Evolutionary conservation across 2,888 invertebrate species (phyloP).

Genomic region (Laothoe populi): DNA sequence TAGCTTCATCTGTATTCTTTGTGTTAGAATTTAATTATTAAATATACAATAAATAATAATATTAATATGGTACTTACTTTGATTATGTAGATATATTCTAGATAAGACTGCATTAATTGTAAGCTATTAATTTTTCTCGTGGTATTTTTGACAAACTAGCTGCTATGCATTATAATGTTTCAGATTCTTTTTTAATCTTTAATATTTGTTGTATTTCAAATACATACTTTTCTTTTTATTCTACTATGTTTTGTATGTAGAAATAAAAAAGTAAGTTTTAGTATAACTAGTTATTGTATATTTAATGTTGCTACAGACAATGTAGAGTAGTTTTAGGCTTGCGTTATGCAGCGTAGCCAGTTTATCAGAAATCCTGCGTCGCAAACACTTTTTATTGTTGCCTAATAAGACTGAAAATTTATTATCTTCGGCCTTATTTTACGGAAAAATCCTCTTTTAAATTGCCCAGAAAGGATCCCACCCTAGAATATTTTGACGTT

Average conservation of each 20-base stretch:
- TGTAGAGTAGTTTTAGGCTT: slow-evolving; percentile 5
- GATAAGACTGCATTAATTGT: slow-evolving; percentile 53
- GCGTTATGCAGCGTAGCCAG: slow-evolving; percentile 66
- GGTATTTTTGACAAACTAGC: slow-evolving; percentile 15
- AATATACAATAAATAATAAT: slow-evolving; percentile 28
- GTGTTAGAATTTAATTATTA: slow-evolving; percentile 32
- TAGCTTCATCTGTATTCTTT: slow-evolving; percentile 42
- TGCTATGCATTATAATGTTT: neutral
- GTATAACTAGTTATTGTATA: slow-evolving; percentile 15
- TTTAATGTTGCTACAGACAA: slow-evolving; percentile 31
- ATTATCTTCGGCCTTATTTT: slow-evolving; percentile 11
- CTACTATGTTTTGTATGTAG: slow-evolving; percentile 27
- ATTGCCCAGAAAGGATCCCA: slow-evolving; percentile 66
- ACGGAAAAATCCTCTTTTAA: slow-evolving; percentile 33
- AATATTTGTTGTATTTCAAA: slow-evolving; percentile 15
- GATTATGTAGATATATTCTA: slow-evolving; percentile 45
- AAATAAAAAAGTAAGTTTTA: slow-evolving; percentile 16
- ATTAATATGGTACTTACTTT: slow-evolving; percentile 9
- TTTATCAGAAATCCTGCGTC: slow-evolving; percentile 29
- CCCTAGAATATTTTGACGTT: slow-evolving; percentile 62
- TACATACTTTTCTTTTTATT: slow-evolving; percentile 19
- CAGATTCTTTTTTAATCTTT: neutral
- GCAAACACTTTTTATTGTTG: slow-evolving; percentile 23
- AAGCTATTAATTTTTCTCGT: slow-evolving; percentile 40
- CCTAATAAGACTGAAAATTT: slow-evolving; percentile 54